Percentiles rank a stretch among this genome's conserved stretches.
Conservation (phyloP, 1,140 invertebrate species). For the Orussus abietinus region DNA sequence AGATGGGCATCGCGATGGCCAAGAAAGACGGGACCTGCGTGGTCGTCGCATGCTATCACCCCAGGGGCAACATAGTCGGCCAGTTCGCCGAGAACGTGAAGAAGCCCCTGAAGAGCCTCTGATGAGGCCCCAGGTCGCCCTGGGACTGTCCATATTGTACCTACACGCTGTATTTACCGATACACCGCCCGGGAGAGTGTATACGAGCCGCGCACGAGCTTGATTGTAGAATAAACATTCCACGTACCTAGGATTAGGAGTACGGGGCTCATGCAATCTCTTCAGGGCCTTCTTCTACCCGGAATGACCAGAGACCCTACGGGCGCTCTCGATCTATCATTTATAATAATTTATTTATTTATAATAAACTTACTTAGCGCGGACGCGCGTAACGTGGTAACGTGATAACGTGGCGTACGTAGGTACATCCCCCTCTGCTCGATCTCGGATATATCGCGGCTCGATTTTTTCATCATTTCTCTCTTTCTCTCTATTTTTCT, state of each 20-base stretch:
- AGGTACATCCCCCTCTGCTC: conserved; percentile 40
- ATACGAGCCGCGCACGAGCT: conserved; percentile 22
- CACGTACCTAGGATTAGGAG: conserved; percentile 19
- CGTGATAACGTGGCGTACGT: conserved; percentile 26
- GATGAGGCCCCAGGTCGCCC: conserved; percentile 13
- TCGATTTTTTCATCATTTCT: too few relatives aligned
- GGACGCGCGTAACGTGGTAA: conserved; percentile 21
- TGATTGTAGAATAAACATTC: conserved; percentile 38
- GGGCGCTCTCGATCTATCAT: too few relatives aligned
- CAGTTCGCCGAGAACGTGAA: conserved; percentile 68
- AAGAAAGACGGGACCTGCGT: conserved; percentile 58
- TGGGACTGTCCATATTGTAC: conserved; percentile 28
- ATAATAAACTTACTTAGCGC: conserved; percentile 47
- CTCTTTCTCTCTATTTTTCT: too few relatives aligned
- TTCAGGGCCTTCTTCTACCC: not conserved
- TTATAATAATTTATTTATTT: conserved; percentile 49
- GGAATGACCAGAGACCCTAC: too few relatives aligned
- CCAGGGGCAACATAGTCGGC: conserved; percentile 76
- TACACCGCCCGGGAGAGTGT: too few relatives aligned
- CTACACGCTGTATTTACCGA: conserved; percentile 34
- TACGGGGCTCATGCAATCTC: not conserved
- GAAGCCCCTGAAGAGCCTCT: conserved; percentile 45
- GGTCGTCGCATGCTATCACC: conserved; percentile 77
- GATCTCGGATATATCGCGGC: too few relatives aligned
- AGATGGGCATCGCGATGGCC: conserved; percentile 74